phyloP scores from a whole-genome alignment of 2,888 invertebrate genomes.

The Ichneumon xanthorius region DNA sequence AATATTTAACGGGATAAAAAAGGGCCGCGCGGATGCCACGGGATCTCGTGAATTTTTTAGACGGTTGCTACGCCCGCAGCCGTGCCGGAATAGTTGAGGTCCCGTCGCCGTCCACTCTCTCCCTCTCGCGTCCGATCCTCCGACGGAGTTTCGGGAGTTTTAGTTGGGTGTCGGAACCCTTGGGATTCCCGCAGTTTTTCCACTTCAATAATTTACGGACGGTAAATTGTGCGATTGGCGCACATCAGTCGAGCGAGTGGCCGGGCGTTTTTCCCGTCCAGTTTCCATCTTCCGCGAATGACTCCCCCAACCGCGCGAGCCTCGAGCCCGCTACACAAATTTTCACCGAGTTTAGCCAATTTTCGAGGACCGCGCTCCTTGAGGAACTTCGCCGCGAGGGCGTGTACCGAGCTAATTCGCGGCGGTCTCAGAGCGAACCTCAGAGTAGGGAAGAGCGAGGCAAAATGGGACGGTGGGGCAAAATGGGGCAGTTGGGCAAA shows the following conservation, averaged over 20 bases:
- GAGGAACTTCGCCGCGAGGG: slow-evolving; percentile 8
- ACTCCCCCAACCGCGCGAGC: slow-evolving; percentile 33
- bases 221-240: slow-evolving; percentile 81
- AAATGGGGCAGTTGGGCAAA: too few relatives aligned
- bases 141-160: slow-evolving; percentile 76
- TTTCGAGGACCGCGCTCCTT: slow-evolving; percentile 29
- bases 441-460: too few relatives aligned
- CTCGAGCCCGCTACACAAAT: slow-evolving; percentile 34
- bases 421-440: neutral
- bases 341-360: slow-evolving; percentile 51
- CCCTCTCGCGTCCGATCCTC: slow-evolving; percentile 56
- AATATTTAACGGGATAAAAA: slow-evolving; percentile 84
- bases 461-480: too few relatives aligned
- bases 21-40: slow-evolving; percentile 77
- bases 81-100: slow-evolving; percentile 48
- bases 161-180: slow-evolving; percentile 81
- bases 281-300: slow-evolving; percentile 55
- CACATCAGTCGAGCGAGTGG: slow-evolving; percentile 47
- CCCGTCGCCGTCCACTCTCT: slow-evolving; percentile 53
- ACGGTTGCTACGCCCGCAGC: slow-evolving; percentile 56
- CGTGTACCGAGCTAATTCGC: slow-evolving; percentile 16
- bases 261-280: slow-evolving; percentile 29
- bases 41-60: slow-evolving; percentile 80
- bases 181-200: slow-evolving; percentile 80
- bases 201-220: slow-evolving; percentile 80